A percentile compares a stretch with the other conserved stretches of the same genome.
phyloP scores from a whole-genome alignment of 64 coral and sea anemone species.

The Actinia tenebrosa region DNA sequence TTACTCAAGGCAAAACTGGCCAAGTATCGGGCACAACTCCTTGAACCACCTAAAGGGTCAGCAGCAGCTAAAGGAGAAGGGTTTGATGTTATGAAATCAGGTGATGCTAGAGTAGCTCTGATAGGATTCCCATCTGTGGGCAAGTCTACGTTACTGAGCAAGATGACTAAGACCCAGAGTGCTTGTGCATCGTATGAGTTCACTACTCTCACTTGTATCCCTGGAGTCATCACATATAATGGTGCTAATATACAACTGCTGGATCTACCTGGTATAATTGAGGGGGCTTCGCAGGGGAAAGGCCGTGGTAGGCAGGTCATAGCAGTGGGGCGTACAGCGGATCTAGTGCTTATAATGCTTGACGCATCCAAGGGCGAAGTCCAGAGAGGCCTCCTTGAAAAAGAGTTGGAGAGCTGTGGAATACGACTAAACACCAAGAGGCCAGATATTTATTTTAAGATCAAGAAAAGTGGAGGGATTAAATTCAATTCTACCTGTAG shows the following conservation, averaged over 20 bases:
- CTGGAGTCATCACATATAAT: conserved; percentile 84
- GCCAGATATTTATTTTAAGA: conserved; percentile 97
- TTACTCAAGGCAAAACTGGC: conserved; percentile 92
- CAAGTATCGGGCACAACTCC: conserved; percentile 87
- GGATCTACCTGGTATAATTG: conserved; percentile 93
- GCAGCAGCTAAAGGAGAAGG: conserved; percentile 80
- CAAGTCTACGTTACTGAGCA: conserved; percentile 92
- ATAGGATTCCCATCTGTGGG: conserved; percentile 97
- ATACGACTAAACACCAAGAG: conserved; percentile 80
- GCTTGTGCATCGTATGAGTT: conserved; percentile 92
- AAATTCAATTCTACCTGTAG: conserved; percentile 90
- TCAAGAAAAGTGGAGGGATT: conserved; percentile 88
- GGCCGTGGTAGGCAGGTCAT: conserved; percentile 90
- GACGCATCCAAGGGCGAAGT: conserved; percentile 86
- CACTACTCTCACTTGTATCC: conserved; percentile 90
- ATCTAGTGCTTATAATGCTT: conserved; percentile 94
- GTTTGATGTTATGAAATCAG: conserved; percentile 99
- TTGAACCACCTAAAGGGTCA: conserved; percentile 69
- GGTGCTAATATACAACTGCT: conserved; percentile 96
- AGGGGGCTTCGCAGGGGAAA: conserved; percentile 88
- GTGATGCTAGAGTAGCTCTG: conserved; percentile 94
- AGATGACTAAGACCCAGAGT: conserved; percentile 82
- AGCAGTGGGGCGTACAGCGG: conserved; percentile 88
- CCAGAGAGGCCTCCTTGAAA: conserved; percentile 86
- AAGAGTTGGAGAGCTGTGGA: conserved; percentile 88